phyloP scores from a whole-genome alignment of 2,797 vertebrate genomes.

The Pseudochirops cupreus region DNA sequence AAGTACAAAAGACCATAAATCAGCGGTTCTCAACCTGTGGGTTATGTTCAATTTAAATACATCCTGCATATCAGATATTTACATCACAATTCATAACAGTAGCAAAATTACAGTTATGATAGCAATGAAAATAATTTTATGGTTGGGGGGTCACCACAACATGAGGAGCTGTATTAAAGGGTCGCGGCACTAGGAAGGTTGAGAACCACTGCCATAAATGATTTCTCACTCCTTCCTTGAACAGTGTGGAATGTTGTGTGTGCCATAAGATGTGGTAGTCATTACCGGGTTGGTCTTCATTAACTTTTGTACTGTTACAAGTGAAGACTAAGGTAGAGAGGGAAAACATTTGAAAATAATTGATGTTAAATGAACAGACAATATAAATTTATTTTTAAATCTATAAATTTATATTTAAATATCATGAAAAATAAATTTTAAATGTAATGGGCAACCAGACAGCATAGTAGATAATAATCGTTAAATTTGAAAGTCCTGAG shows the following conservation, averaged over 20 bases:
- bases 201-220: background rate
- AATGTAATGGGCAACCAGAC: background rate
- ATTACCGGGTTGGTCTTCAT: background rate
- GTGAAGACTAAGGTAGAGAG: background rate
- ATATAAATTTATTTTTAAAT: background rate
- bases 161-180: no score
- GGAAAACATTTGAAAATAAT: background rate
- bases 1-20: background rate
- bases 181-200: no score
- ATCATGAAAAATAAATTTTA: background rate
- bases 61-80: no score
- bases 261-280: background rate
- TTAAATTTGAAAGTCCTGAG: background rate
- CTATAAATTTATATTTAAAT: background rate
- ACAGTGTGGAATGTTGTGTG: background rate
- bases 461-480: background rate
- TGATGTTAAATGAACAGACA: no score
- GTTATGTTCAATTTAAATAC: no score
- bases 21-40: no score
- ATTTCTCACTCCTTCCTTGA: background rate
- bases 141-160: no score
- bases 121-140: no score
- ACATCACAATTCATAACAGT: no score
- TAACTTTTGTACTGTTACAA: background rate
- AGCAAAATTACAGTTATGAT: no score